phyloP scores from a whole-genome alignment of 2,797 vertebrate genomes.

The Malurus leucopterus region DNA sequence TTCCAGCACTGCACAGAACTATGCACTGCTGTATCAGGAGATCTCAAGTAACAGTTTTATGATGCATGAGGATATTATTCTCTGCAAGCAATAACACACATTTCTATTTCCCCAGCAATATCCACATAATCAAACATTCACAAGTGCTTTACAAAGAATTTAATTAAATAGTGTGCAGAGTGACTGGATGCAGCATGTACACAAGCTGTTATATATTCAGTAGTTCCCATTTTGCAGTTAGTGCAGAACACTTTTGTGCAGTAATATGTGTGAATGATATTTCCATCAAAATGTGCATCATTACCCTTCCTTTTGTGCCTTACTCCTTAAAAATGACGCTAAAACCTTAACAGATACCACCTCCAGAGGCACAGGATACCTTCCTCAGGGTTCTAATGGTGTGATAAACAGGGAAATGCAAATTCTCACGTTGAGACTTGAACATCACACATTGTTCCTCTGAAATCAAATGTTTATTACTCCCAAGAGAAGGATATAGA shows the following conservation, averaged over 20 bases:
- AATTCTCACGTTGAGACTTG: neutral
- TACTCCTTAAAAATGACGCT: neutral
- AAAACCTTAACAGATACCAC: neutral
- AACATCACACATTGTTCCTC: neutral
- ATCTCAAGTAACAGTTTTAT: conserved; percentile 22
- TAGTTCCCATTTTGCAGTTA: conserved; percentile 7
- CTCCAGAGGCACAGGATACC: neutral
- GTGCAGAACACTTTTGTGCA: neutral
- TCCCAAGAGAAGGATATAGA: neutral
- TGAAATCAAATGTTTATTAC: neutral
- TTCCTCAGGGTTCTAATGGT: neutral
- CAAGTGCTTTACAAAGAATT: conserved; percentile 30
- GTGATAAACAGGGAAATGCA: neutral
- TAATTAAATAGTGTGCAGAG: conserved; percentile 37
- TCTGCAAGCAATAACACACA: neutral
- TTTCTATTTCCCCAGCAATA: conserved; percentile 42
- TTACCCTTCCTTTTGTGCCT: neutral
- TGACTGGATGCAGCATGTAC: conserved; percentile 12
- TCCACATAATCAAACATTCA: conserved; percentile 45
- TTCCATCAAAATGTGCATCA: neutral
- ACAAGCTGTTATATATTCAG: conserved; percentile 11
- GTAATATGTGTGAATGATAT: neutral
- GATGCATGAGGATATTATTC: conserved; percentile 28
- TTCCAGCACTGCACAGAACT: neutral
- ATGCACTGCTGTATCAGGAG: conserved; percentile 19